Base-by-base conservation (phyloP, 1,140 invertebrate species). In the Cylas formicarius region DNA sequence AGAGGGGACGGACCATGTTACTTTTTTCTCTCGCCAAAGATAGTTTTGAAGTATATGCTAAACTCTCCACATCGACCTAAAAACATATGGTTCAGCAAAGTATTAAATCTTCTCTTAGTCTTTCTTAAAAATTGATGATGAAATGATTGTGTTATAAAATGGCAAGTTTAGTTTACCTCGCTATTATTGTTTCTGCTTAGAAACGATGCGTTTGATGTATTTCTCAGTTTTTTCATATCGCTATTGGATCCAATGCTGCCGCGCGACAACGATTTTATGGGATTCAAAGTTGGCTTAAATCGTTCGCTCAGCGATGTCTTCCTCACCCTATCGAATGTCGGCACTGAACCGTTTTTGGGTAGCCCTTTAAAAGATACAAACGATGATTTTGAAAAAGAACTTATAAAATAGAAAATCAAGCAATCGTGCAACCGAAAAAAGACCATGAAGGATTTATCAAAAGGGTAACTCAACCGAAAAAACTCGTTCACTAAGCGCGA, bases 1-100 rank as follows among this genome's bases (percentile, higher is more conserved):
- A 95, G 65, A 99, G 68, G 2, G 95, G 95, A 11, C 93, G 77
- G 11, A 94, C 82, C 69, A 94, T 86, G 44, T 77, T 66, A 4
- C 75, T 67, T 46, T 78, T 67, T 73, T 74, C 56, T 81, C 72
- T 71, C 4, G 71, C 64, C 1, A 70, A 61, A 2, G 71, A 73
- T 27, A 72, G 29, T 50, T 72, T 73, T 16, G 72, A 73, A 50
- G 32, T 61, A 42, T 43, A 57, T 16, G 48, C 51, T 21, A 60
- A 35, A 51, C 62, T 63, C 54, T 64, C 63, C 13, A 53, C 52
- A 37, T 66, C 63, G 22, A 60, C 51, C 53, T 61, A 28, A 11
- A 60, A 58, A 36, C 8, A 29, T 41, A 50, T 31, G 13, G n/a
- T n/a, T n/a, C n/a, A n/a, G n/a, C n/a, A n/a, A n/a, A n/a, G n/a